phyloP scores from a whole-genome alignment of 1,140 invertebrate species.

The Nebria ingens region DNA sequence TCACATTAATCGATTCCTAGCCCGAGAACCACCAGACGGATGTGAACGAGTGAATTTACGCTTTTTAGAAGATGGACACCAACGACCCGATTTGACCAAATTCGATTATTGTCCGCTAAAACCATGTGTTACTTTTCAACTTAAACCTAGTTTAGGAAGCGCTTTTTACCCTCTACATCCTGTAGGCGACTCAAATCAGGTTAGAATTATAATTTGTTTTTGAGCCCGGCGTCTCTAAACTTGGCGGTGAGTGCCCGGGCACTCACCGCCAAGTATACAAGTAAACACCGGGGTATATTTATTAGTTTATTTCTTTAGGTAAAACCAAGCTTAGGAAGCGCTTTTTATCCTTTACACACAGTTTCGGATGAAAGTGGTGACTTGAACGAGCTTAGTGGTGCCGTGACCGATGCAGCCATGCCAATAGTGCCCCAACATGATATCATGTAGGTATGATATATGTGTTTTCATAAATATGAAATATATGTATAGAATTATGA shows the following conservation, averaged over 20 bases:
- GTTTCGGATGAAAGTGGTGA: neutral
- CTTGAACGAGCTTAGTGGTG: neutral
- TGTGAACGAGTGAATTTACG: conserved; percentile 68
- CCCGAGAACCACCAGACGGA: conserved; percentile 76
- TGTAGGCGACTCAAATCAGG: too few relatives aligned
- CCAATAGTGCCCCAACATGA: conserved; percentile 1
- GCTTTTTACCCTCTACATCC: conserved; percentile 49
- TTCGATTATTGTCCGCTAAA: conserved; percentile 37
- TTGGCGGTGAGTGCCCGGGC: too few relatives aligned
- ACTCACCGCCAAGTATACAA: neutral
- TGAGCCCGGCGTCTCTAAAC: too few relatives aligned
- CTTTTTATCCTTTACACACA: conserved; percentile 45
- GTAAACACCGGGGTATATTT: neutral
- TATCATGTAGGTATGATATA: conserved; percentile 5
- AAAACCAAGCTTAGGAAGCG: conserved; percentile 68
- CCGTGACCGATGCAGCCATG: neutral
- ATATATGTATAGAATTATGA: too few relatives aligned
- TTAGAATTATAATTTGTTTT: too few relatives aligned
- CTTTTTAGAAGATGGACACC: conserved; percentile 23
- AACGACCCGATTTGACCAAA: conserved; percentile 1
- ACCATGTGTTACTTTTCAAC: conserved; percentile 59
- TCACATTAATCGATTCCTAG: conserved; percentile 72
- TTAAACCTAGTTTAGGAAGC: conserved; percentile 69
- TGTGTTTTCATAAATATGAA: too few relatives aligned
- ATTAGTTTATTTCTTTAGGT: conserved; percentile 27